Base-by-base conservation (phyloP, 37 sponge, comb jelly and placozoan species). In the Mnemiopsis leidyi region DNA sequence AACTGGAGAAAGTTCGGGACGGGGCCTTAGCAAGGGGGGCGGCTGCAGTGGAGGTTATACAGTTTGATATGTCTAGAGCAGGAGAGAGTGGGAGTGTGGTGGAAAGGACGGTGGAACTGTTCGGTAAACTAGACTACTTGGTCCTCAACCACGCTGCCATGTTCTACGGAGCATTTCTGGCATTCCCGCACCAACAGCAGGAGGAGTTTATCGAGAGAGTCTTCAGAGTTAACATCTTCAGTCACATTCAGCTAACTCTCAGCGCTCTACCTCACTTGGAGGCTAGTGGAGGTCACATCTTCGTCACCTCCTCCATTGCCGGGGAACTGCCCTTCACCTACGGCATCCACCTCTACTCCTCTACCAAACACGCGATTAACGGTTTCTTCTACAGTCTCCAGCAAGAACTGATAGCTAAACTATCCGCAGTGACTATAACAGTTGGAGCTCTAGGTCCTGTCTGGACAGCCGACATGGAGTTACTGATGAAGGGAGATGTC, bases 311-410 rank as follows among this genome's bases (percentile, higher is more conserved):
- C 75, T 71, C 75, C n/a, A 29, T 71, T 7, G 75, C 75, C 3
- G 75, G 75, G 25, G 75, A 71, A 18, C 30, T 71, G 3, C 75
- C 75, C 3, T 71, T 71, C 20, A 28, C 30, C 30, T 28, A 29
- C 30, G 30, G 30, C n/a, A 48, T 48, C 61, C 30, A n/a, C 75
- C 25, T 71, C 30, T 71, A 71, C n/a, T n/a, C 30, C 75, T n/a
- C 75, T 18, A 23, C 30, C 7, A 71, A 71, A 28, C 75, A 71
- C 30, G 75, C 75, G 3, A 5, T 71, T n/a, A 71, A 71, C 75
- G 75, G 75, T 18, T 71, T 71, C 75, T 71, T 71, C 75, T 71
- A 71, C 75, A 71, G 75, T 28, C 75, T 71, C 7, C 25, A 71
- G 3, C 75, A 71, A 28, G 75, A 71, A 71, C 75, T 71, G 30